Conservation (phyloP, 2,888 invertebrate genomes). For the Perizoma affinitatum region DNA sequence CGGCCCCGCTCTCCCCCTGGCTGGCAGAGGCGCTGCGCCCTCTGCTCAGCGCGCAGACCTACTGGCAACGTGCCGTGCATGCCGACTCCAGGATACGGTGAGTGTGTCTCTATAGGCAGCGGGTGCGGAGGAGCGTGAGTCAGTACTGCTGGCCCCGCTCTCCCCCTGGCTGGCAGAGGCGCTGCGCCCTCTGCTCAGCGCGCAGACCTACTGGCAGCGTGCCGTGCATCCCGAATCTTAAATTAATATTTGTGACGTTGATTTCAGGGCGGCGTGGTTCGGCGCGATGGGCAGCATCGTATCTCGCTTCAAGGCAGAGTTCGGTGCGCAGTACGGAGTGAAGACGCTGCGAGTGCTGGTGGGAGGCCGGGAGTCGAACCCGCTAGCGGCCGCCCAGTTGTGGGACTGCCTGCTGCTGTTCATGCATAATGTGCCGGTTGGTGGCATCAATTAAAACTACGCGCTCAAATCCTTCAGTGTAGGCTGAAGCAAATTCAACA, state of each 20-base stretch:
- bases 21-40: slow-evolving; percentile 77
- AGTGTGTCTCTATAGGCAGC: slow-evolving; percentile 40
- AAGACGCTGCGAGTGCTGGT: slow-evolving; percentile 67
- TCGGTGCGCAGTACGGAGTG: slow-evolving; percentile 81
- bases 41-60: slow-evolving; percentile 85
- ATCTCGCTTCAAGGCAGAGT: slow-evolving; percentile 76
- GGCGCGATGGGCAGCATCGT: slow-evolving; percentile 85
- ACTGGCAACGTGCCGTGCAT: slow-evolving; percentile 85
- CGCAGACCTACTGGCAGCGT: slow-evolving; percentile 85
- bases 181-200: slow-evolving; percentile 77
- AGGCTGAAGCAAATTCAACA: no score
- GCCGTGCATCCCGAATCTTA: slow-evolving; percentile 45
- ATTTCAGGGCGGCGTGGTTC: slow-evolving; percentile 87
- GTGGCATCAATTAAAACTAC: no score
- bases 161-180: slow-evolving; percentile 47
- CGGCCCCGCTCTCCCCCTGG: slow-evolving; percentile 79
- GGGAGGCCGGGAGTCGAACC: slow-evolving; percentile 32
- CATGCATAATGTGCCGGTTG: slow-evolving; percentile 34
- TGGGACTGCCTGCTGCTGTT: slow-evolving; percentile 88
- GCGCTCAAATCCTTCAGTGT: no score
- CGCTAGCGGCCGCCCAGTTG: slow-evolving; percentile 78
- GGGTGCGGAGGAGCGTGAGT: slow-evolving; percentile 46
- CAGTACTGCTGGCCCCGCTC: slow-evolving; percentile 51
- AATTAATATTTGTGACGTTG: not conserved
- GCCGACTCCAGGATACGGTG: not conserved